Base-by-base conservation (phyloP, 2,797 vertebrate species). In the Psittacula derbiana region DNA sequence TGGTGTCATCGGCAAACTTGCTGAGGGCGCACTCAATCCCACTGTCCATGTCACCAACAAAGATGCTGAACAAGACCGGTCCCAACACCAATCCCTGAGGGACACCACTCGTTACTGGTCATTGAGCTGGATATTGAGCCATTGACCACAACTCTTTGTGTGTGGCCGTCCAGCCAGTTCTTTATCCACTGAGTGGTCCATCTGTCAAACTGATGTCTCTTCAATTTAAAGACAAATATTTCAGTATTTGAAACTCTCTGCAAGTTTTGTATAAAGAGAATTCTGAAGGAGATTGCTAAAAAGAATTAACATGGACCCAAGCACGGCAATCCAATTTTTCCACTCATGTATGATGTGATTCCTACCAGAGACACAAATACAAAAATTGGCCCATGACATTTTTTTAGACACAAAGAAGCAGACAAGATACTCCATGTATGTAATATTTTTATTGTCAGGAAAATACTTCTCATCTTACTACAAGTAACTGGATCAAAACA, bases 391-490 rank as follows among this genome's bases (percentile, higher is more conserved):
- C 24, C 11, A 31, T 46, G 6, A 13, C 57, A 27, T 17, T 72
- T 73, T 55, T 66, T 58, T 75, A 69, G 41, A 89, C 38, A 55
- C 11, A 73, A 89, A 73, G 40, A 64, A 73, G 5, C 25, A 64
- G 21, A 33, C 24, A 81, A 41, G 7, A 44, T 31, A 40, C n/a
- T 74, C 12, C 31, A n/a, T 24, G 28, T 43, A 58, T 71, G 41
- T 46, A 65, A 38, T 57, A 43, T 27, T 78, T 96, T 97, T 96
- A 96, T 95, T 96, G 62, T 86, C 65, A 93, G 75, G 40, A 93
- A 90, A 94, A 88, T 52, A 81, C 4, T 52, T 88, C 23, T 87
- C 41, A 62, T 87, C 89, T 88, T 60, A 53, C 69, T 80, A 87
- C n/a, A 91, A 79, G 74, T 21, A 93, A 86, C 44, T 73, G 38